Base-by-base conservation (phyloP, 1,140 invertebrate species). In the Drosophila chauvacae region DNA sequence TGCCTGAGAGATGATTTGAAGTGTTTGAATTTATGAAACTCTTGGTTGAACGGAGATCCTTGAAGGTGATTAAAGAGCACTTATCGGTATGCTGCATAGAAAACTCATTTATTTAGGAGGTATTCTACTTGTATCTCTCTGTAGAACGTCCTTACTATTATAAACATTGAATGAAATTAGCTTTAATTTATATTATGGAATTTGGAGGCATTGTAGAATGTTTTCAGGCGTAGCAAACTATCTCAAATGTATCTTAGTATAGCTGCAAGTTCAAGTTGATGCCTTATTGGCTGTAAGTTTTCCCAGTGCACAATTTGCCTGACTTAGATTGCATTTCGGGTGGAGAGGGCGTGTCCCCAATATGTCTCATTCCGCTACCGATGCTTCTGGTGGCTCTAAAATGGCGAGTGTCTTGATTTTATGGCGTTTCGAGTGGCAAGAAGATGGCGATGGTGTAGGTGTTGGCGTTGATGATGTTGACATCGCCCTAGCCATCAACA, bases 331-430 rank as follows among this genome's bases (percentile, higher is more conserved):
- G 35, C 50, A 64, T 64, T 71, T 53, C 55, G 16, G 26, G 47
- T 20, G n/a, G 30, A 11, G 26, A 33, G 59, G 51, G 57, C 33
- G 69, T 44, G 41, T 30, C 16, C 66, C 57, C 58, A 64, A 62
- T 77, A 60, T 70, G 81, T 70, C 80, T 57, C 42, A 45, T 63
- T 59, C 61, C 45, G 45, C 33, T 42, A 18, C 41, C 41, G 33
- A 55, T 47, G 58, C 51, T 41, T 44, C 18, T 20, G 58, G 10
- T 69, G 48, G 30, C 47, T 79, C 35, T 68, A 80, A 88, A 88
- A 80, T 83, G 83, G 65, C 62, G 68, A 80, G 58, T 80, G 80
- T 84, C 70, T 60, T 87, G 84, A 87, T 87, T 88, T 87, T 88
- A 87, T 87, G 80, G 61, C 69, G 60, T 86, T 66, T 72, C 71